phyloP scores from a whole-genome alignment of 2,797 vertebrate genomes.

The Gephyroberyx darwinii region DNA sequence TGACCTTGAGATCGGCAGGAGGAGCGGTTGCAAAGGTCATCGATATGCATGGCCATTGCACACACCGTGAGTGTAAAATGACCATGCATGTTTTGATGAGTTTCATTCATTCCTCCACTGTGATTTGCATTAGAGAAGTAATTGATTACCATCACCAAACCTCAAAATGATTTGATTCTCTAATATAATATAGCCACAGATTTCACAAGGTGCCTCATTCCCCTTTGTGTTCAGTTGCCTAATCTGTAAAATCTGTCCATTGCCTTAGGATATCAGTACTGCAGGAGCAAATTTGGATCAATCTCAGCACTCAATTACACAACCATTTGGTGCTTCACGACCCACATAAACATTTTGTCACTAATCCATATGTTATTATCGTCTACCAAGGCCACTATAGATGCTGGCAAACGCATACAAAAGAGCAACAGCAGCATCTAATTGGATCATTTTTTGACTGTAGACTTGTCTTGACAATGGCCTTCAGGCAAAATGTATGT shows the following conservation, averaged over 20 bases:
- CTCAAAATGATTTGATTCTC: conserved; percentile 38
- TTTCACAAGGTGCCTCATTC: conserved; percentile 27
- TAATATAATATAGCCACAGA: conserved; percentile 48
- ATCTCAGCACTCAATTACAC: conserved; percentile 72
- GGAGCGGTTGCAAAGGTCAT: conserved; percentile 65
- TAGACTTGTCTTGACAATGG: conserved; percentile 58
- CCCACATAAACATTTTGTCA: conserved; percentile 74
- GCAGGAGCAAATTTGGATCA: conserved; percentile 72
- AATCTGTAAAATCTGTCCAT: conserved; percentile 61
- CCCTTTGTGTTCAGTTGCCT: conserved; percentile 35
- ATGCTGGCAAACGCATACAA: conserved; percentile 43
- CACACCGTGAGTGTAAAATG: conserved; percentile 20
- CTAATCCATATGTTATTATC: conserved; percentile 76
- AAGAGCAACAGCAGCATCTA: conserved; percentile 48
- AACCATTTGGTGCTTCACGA: conserved; percentile 72
- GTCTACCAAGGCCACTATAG: conserved; percentile 54
- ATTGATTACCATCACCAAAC: conserved; percentile 64
- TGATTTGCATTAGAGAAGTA: conserved; percentile 58
- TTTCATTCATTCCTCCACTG: conserved; percentile 51
- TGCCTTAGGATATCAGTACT: conserved; percentile 55
- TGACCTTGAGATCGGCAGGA: conserved; percentile 71
- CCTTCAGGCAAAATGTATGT: conserved; percentile 56
- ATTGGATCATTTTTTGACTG: conserved; percentile 51
- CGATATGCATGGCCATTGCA: conserved; percentile 66
- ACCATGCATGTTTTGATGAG: conserved; percentile 42